Conservation (phyloP, 2,888 invertebrate species). For the Cyrtodaria siliqua region DNA sequence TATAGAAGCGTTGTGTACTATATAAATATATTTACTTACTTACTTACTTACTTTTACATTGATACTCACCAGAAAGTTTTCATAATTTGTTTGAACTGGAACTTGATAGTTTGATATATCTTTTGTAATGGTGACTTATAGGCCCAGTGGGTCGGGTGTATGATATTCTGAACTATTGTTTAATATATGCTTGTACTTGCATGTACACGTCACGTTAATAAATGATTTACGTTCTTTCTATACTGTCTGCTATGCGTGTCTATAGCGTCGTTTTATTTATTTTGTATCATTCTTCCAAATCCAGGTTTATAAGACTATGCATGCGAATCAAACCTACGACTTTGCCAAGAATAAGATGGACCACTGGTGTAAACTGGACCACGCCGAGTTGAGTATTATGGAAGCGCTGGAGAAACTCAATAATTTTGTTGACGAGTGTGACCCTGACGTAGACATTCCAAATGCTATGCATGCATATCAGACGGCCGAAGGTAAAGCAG, state of each 20-base stretch:
- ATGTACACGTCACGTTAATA: neutral
- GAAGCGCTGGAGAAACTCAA: conserved; percentile 95
- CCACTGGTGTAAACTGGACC: conserved; percentile 91
- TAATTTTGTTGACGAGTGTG: conserved; percentile 96
- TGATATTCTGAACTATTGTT: no score
- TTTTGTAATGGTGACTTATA: neutral
- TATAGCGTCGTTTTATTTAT: no score
- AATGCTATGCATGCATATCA: conserved; percentile 98
- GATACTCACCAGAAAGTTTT: no score
- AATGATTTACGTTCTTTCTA: neutral
- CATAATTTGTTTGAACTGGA: no score
- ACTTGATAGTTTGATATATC: no score
- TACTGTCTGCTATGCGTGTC: no score
- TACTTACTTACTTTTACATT: no score
- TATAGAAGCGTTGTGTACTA: no score
- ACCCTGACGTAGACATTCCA: conserved; percentile 96
- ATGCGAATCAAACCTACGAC: conserved; percentile 90
- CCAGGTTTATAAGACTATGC: conserved; percentile 94
- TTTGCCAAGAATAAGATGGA: conserved; percentile 86
- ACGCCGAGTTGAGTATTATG: conserved; percentile 93
- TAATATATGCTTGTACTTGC: no score
- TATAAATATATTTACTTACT: no score
- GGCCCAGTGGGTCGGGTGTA: neutral
- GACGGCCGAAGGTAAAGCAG: conserved; percentile 91
- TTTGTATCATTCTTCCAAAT: neutral